Percentiles rank a stretch among this genome's conserved stretches.
Conservation (phyloP, 2,113 vertebrate species). For the Heteronetta atricapilla region DNA sequence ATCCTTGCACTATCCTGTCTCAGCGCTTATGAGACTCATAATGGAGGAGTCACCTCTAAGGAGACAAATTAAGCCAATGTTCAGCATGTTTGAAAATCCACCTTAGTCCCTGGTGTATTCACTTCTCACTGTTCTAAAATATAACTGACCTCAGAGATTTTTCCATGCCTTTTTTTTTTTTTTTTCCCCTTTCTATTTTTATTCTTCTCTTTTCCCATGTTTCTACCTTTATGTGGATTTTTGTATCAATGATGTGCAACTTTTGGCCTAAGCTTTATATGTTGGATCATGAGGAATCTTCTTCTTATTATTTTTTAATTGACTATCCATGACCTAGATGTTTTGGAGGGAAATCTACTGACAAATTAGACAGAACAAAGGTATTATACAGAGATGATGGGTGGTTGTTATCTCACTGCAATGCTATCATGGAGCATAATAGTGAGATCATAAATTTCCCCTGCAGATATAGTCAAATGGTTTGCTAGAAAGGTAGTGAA, state of each 20-base stretch:
- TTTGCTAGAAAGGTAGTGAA: background rate
- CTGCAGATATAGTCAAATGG: background rate
- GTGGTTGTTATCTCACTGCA: background rate
- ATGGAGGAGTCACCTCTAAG: accelerated
- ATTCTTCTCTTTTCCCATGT: background rate
- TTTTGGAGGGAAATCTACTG: accelerated
- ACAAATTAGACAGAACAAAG: background rate
- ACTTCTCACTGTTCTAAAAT: background rate
- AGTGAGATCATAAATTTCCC: background rate
- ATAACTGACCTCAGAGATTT: background rate
- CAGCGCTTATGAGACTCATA: background rate
- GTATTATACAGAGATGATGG: background rate
- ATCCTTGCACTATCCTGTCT: background rate
- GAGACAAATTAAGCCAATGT: background rate
- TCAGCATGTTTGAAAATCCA: background rate
- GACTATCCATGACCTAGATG: background rate
- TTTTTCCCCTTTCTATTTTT: background rate
- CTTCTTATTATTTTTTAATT: background rate
- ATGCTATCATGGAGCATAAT: background rate
- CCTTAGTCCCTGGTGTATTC: background rate
- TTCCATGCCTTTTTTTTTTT: background rate
- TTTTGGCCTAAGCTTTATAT: background rate
- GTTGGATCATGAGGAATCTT: background rate
- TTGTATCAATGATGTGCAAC: background rate
- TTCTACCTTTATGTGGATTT: background rate